These are phyloP conservation scores for Podarcis raffonei DNA, from an alignment of 2,113 vertebrate genomes.

Conservation along the genomic window DNA sequence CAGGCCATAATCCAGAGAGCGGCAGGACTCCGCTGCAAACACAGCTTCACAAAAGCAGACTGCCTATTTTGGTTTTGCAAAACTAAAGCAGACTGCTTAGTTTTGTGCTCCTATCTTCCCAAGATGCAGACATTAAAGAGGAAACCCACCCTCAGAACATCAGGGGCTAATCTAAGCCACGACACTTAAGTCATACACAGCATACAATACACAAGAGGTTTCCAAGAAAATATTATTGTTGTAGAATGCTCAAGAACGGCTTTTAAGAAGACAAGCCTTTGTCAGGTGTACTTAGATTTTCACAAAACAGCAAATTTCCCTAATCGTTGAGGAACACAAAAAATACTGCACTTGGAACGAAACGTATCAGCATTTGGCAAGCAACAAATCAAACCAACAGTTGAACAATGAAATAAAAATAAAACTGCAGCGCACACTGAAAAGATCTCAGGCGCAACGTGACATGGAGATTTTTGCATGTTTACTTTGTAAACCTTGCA, in stretches of 20 bases:
- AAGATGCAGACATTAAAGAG: neutral
- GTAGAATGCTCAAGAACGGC: neutral
- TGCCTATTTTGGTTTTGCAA: neutral
- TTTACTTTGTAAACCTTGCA: neutral
- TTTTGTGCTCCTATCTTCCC: neutral
- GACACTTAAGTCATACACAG: neutral
- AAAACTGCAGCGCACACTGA: neutral
- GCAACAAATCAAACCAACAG: neutral
- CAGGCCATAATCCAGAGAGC: neutral
- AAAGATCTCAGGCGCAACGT: neutral
- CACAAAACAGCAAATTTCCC: neutral
- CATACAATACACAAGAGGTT: neutral
- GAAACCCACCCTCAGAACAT: neutral
- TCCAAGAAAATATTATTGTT: neutral
- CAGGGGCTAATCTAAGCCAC: neutral
- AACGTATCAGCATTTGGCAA: neutral
- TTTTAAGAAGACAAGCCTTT: neutral
- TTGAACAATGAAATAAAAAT: neutral
- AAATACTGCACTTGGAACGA: neutral
- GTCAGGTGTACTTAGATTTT: neutral
- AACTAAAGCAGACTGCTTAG: neutral
- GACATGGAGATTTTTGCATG: neutral
- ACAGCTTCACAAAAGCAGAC: neutral
- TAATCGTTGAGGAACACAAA: rapidly evolving
- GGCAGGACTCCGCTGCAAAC: neutral